These are phyloP conservation scores for Sigmodon hispidus DNA, from an alignment of 2,113 vertebrate genomes.

Conservation along the genomic window DNA sequence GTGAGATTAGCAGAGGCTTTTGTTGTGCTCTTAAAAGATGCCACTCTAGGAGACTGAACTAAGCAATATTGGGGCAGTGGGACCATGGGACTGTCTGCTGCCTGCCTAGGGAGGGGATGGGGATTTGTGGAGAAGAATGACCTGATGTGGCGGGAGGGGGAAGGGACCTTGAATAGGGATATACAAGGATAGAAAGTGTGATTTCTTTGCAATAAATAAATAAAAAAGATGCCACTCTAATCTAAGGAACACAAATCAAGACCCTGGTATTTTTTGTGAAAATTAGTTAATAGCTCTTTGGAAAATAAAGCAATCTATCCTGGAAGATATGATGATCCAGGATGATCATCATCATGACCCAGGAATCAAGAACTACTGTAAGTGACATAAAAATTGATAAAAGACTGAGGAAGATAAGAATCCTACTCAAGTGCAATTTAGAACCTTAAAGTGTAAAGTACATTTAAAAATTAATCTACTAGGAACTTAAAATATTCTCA, in stretches of 20 bases:
- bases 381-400: slow-evolving; percentile 4
- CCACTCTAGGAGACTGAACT: too few species aligned
- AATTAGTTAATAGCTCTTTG: slow-evolving; percentile 36
- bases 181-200: too few species aligned
- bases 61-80: too few species aligned
- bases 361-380: slow-evolving; percentile 22
- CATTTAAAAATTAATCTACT: slow-evolving; percentile 72
- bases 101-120: too few species aligned
- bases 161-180: too few species aligned
- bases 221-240: not conserved
- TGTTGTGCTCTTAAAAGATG: slow-evolving; percentile 23
- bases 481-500: slow-evolving; percentile 55
- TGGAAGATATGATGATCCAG: too few species aligned
- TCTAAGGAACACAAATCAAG: not conserved
- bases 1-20: not conserved
- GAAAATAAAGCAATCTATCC: not conserved
- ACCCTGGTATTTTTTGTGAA: not conserved
- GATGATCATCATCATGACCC: not conserved
- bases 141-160: too few species aligned
- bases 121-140: too few species aligned
- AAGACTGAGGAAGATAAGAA: slow-evolving; percentile 25
- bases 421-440: slow-evolving; percentile 56
- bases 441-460: slow-evolving; percentile 54
- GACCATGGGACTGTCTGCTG: too few species aligned
- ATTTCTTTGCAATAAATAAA: too few species aligned